A percentile compares a stretch with the other conserved stretches of the same genome.
Evolutionary conservation across 35 echinoderm and acorn worm species (phyloP).

Genomic region (Apostichopus californicus): DNA sequence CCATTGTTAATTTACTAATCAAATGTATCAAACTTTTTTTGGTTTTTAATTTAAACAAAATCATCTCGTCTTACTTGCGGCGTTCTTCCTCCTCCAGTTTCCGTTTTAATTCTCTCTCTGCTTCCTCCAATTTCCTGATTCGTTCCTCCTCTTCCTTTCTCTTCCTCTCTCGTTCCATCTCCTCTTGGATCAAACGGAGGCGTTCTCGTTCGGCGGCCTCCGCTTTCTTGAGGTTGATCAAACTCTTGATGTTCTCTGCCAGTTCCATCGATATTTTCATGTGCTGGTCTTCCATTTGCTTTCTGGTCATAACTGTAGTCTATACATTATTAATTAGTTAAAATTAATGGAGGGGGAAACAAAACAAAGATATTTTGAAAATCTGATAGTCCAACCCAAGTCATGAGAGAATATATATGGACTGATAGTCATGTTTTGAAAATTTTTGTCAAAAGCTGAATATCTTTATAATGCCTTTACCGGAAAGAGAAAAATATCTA

Average conservation of each 20-base stretch:
- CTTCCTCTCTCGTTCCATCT: constrained; percentile 86
- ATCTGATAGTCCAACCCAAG: no score
- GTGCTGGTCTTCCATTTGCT: constrained; percentile 86
- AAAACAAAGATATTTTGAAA: no score
- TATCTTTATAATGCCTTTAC: no score
- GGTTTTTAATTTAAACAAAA: no score
- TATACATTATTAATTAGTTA: neutral
- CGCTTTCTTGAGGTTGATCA: constrained; percentile 72
- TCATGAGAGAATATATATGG: no score
- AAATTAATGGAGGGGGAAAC: no score
- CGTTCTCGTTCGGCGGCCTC: constrained; percentile 73
- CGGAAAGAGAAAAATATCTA: no score
- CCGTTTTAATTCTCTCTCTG: constrained; percentile 70
- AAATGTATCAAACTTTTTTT: no score
- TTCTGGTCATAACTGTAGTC: constrained; percentile 75
- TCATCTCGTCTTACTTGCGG: constrained; percentile 48
- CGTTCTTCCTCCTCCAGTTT: constrained; percentile 78
- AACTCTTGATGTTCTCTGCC: constrained; percentile 54
- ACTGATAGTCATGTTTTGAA: no score
- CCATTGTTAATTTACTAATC: no score
- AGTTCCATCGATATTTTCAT: constrained; percentile 66
- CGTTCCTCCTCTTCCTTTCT: constrained; percentile 77
- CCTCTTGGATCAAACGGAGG: constrained; percentile 61
- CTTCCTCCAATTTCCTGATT: constrained; percentile 66
- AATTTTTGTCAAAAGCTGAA: no score